Conservation (phyloP, 2,888 invertebrate species). For the Ctena decussata region DNA sequence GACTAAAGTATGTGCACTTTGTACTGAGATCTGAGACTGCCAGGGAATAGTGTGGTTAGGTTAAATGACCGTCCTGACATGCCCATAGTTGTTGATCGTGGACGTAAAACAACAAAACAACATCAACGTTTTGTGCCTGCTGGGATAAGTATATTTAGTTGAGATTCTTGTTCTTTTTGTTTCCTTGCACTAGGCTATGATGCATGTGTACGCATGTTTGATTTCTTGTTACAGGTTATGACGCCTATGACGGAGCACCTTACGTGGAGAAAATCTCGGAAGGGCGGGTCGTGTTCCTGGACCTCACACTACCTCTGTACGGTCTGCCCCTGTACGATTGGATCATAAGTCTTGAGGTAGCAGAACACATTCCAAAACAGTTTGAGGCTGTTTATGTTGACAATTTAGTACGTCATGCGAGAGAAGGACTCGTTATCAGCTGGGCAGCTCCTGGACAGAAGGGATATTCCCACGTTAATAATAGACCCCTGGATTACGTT, state of each 20-base stretch:
- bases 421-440: constrained; percentile 51
- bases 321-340: constrained; percentile 54
- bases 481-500: constrained; percentile 13
- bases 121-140: too few relatives aligned
- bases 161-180: too few relatives aligned
- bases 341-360: constrained; percentile 60
- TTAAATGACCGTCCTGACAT: too few relatives aligned
- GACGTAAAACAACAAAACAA: too few relatives aligned
- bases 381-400: constrained; percentile 54
- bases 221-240: background rate
- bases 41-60: too few relatives aligned
- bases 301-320: constrained; percentile 58
- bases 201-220: too few relatives aligned
- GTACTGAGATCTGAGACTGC: too few relatives aligned
- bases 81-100: too few relatives aligned
- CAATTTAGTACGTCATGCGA: constrained; percentile 59
- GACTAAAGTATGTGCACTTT: too few relatives aligned
- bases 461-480: constrained; percentile 40
- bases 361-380: constrained; percentile 53
- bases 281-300: constrained; percentile 50
- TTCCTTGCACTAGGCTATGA: too few relatives aligned
- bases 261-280: constrained; percentile 24
- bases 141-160: too few relatives aligned
- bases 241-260: background rate
- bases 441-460: constrained; percentile 56